Conservation (phyloP, 2,113 vertebrate species). For the Plecotus auritus region DNA sequence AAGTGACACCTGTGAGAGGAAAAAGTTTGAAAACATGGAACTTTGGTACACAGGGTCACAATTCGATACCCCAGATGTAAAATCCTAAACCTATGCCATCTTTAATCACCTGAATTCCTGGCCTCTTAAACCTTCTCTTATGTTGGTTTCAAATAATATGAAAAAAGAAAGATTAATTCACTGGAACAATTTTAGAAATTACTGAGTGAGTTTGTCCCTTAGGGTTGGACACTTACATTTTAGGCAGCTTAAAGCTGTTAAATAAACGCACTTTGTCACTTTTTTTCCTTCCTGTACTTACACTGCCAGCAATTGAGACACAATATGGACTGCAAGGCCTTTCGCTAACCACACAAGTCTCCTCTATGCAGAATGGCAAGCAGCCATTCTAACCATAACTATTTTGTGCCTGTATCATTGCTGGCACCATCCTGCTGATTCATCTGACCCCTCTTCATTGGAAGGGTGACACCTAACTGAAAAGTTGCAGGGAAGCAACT, state of each 20-base stretch:
- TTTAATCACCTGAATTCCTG: slow-evolving; percentile 69
- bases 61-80: slow-evolving; percentile 75
- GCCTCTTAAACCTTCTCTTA: slow-evolving; percentile 73
- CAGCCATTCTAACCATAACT: slow-evolving; percentile 73
- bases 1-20: background rate
- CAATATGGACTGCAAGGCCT: slow-evolving; percentile 68
- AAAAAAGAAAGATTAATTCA: slow-evolving; percentile 68
- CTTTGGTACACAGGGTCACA: background rate
- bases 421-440: slow-evolving; percentile 48
- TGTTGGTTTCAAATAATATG: slow-evolving; percentile 80
- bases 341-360: slow-evolving; percentile 81
- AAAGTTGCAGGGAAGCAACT: background rate
- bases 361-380: slow-evolving; percentile 81
- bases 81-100: slow-evolving; percentile 85
- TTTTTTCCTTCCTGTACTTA: slow-evolving; percentile 32
- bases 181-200: slow-evolving; percentile 62
- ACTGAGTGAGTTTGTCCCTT: slow-evolving; percentile 47
- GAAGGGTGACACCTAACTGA: background rate
- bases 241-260: slow-evolving; percentile 68
- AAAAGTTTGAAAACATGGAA: background rate
- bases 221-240: slow-evolving; percentile 59
- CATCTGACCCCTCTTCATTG: background rate
- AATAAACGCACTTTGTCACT: slow-evolving; percentile 62
- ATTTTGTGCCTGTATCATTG: slow-evolving; percentile 56
- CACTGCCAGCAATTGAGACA: slow-evolving; percentile 75